A percentile compares a stretch with the other conserved stretches of the same genome.
phyloP scores from a whole-genome alignment of 2,113 vertebrate genomes.

The Vulpes vulpes region DNA sequence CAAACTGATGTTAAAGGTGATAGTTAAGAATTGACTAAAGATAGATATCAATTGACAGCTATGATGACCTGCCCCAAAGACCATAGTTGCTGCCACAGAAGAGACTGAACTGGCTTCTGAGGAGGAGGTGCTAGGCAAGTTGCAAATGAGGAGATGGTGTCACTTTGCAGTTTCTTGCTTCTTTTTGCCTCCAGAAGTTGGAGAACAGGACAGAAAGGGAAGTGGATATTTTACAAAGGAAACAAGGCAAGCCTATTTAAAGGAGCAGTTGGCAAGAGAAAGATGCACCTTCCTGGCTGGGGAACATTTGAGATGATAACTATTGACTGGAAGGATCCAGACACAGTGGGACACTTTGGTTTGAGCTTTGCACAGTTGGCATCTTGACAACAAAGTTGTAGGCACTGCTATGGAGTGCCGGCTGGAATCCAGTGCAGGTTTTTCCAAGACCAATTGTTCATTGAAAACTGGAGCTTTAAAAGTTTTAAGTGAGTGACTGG shows the following conservation, averaged over 20 bases:
- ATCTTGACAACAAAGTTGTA: not conserved
- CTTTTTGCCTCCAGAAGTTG: not conserved
- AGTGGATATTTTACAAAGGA: not conserved
- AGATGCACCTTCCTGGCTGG: not conserved
- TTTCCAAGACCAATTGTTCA: slow-evolving; percentile 22
- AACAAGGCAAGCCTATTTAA: not conserved
- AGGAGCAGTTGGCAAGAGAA: not conserved
- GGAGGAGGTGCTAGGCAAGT: not conserved
- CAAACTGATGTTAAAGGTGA: not conserved
- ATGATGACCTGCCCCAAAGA: not conserved
- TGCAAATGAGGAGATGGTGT: not conserved
- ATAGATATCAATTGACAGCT: not conserved
- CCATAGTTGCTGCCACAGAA: not conserved
- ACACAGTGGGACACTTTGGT: not conserved
- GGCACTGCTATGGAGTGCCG: not conserved
- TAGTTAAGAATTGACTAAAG: not conserved
- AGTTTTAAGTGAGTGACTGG: not conserved
- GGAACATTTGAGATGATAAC: not conserved
- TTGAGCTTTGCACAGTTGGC: not conserved
- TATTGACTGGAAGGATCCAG: not conserved
- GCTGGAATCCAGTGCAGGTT: not conserved
- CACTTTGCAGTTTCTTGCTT: not conserved
- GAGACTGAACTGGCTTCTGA: not conserved
- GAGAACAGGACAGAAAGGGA: not conserved
- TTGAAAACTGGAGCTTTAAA: not conserved